A percentile compares a stretch with the other conserved stretches of the same genome.
These are phyloP conservation scores for Leptopilina clavipes DNA, from an alignment of 1,140 invertebrate genomes.

Conservation along the genomic window DNA sequence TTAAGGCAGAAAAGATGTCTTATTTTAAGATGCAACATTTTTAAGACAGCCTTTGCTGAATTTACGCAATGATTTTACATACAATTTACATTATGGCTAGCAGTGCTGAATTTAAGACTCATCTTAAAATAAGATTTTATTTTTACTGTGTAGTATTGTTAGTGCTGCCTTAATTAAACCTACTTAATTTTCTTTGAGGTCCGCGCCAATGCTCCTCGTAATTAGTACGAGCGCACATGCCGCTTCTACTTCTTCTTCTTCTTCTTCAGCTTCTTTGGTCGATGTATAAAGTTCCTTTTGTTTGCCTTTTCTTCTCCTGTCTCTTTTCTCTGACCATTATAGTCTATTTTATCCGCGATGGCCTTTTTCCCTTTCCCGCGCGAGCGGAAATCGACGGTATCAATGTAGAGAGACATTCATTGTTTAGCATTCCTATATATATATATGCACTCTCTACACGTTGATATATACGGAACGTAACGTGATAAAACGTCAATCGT, in stretches of 20 bases:
- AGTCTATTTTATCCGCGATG: slow-evolving; percentile 38
- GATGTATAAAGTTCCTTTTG: too few relatives aligned
- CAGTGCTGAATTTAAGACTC: too few relatives aligned
- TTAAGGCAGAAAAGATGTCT: too few relatives aligned
- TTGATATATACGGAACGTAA: slow-evolving; percentile 31
- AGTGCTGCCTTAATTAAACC: slow-evolving; percentile 68
- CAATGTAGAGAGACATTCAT: slow-evolving; percentile 52
- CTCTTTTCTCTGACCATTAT: slow-evolving; percentile 51
- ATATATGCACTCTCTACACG: neutral
- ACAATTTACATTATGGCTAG: too few relatives aligned
- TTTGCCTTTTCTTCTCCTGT: too few relatives aligned
- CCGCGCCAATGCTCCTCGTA: slow-evolving; percentile 64
- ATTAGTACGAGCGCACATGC: slow-evolving; percentile 70
- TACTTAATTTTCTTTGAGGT: slow-evolving; percentile 67
- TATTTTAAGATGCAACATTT: too few relatives aligned
- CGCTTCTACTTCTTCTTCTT: slow-evolving; percentile 48
- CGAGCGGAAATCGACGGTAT: slow-evolving; percentile 40
- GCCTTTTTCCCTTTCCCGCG: slow-evolving; percentile 4
- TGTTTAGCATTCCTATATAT: slow-evolving; percentile 39
- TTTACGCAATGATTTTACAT: too few relatives aligned
- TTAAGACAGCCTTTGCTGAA: too few relatives aligned
- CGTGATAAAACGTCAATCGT: slow-evolving; percentile 33
- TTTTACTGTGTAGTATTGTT: slow-evolving; percentile 58
- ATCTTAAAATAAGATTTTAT: too few relatives aligned
- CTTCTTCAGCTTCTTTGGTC: slow-evolving; percentile 15